Evolutionary conservation across 2,113 vertebrate genomes (phyloP).

Genomic region (Budorcas taxicolor): DNA sequence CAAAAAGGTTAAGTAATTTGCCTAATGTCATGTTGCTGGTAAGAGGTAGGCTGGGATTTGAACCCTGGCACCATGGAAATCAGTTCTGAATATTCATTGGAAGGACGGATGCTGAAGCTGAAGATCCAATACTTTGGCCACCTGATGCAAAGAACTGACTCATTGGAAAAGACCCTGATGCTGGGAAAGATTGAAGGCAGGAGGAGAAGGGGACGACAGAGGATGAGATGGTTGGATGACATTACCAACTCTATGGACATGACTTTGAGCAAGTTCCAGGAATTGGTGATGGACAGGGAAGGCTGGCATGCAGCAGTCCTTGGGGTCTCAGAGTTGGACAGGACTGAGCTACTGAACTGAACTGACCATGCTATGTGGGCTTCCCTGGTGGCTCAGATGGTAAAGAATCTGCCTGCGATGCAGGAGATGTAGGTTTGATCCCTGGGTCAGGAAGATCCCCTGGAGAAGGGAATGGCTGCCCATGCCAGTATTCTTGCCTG

Average conservation of each 20-base stretch:
- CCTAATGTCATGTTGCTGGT: not conserved
- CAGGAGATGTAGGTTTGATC: not conserved
- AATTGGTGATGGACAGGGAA: not conserved
- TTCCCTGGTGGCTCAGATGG: not conserved
- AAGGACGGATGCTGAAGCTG: not conserved
- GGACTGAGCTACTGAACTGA: not conserved
- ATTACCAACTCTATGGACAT: not conserved
- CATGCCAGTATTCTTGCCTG: not conserved
- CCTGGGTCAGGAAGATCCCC: not conserved
- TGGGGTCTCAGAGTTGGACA: not conserved
- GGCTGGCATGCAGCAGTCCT: not conserved
- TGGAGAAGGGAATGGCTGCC: not conserved
- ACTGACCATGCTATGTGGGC: accelerated
- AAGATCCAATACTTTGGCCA: not conserved
- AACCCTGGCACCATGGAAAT: not conserved
- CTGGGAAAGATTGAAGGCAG: not conserved
- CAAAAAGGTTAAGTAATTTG: not conserved
- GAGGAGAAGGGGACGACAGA: not conserved
- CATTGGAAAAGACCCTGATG: not conserved
- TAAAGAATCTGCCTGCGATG: not conserved
- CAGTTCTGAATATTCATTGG: not conserved
- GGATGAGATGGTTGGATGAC: not conserved
- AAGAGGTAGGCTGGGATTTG: not conserved
- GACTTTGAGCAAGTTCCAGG: not conserved
- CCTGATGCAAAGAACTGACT: not conserved